Evolutionary conservation across 2,888 invertebrate genomes (phyloP).

Genomic region (Argyresthia goedartella): DNA sequence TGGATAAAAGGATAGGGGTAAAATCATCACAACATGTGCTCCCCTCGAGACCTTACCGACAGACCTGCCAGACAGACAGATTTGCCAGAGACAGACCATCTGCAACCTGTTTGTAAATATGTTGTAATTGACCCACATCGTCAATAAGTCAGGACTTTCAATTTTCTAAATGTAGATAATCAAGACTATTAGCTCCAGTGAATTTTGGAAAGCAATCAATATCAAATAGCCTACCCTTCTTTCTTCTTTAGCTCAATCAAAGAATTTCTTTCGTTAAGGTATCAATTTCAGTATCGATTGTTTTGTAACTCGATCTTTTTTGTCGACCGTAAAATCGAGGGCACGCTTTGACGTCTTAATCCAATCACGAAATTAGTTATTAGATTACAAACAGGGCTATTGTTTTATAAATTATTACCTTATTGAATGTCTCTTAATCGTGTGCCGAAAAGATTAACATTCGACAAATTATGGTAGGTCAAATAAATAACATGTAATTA

Average conservation of each 20-base stretch:
- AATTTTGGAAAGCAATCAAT: not conserved
- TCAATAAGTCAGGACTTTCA: no score
- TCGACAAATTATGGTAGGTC: slow-evolving; percentile 52
- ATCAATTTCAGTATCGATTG: slow-evolving; percentile 26
- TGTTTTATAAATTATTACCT: slow-evolving; percentile 36
- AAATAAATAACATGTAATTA: slow-evolving; percentile 16
- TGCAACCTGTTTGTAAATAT: no score
- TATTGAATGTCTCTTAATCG: slow-evolving; percentile 28
- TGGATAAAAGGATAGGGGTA: no score
- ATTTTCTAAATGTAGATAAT: no score
- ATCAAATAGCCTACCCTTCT: no score
- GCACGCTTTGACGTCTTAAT: slow-evolving; percentile 64
- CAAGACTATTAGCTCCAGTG: no score
- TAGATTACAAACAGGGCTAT: slow-evolving; percentile 38
- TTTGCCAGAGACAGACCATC: no score
- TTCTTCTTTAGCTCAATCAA: no score
- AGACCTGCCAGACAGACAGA: no score
- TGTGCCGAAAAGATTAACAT: slow-evolving; percentile 40
- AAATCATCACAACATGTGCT: no score
- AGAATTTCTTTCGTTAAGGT: slow-evolving; percentile 11
- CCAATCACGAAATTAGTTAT: slow-evolving; percentile 58
- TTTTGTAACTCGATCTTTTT: slow-evolving; percentile 44
- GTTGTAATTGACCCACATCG: no score
- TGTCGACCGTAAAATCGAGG: slow-evolving; percentile 45
- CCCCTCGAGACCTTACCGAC: no score